Percentiles rank a stretch among this genome's conserved stretches.
Evolutionary conservation across 92 coral and sea anemone species (phyloP).

Genomic region (Epizoanthus fatuus): DNA sequence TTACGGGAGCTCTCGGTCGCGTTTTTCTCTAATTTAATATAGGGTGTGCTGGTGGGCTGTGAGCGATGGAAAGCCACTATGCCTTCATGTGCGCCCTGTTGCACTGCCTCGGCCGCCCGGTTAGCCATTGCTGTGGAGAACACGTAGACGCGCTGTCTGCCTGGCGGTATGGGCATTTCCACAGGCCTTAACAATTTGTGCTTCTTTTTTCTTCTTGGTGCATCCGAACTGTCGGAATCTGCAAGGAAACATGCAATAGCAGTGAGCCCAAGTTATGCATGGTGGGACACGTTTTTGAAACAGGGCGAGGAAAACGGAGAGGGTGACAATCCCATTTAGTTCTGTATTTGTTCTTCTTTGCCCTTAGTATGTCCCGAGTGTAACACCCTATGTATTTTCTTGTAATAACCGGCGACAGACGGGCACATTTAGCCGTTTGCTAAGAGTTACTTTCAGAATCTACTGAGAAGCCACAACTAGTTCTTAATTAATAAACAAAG

Average conservation of each 20-base stretch:
- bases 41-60: conserved; percentile 89
- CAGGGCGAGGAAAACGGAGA: not conserved
- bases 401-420: too few species aligned
- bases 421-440: too few species aligned
- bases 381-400: too few species aligned
- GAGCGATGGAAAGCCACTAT: conserved; percentile 94
- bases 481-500: too few species aligned
- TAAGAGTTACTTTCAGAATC: too few species aligned
- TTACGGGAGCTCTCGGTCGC: conserved; percentile 59
- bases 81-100: conserved; percentile 85
- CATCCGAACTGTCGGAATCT: conserved; percentile 98
- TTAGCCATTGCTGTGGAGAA: conserved; percentile 99
- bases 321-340: too few species aligned
- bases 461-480: too few species aligned
- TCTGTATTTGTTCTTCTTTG: too few species aligned
- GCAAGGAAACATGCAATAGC: not conserved
- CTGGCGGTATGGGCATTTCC: conserved; percentile 84
- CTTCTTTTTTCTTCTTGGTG: conserved; percentile 85
- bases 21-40: conserved; percentile 79
- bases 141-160: conserved; percentile 85
- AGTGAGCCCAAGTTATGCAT: not conserved
- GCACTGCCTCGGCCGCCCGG: conserved; percentile 97
- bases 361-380: too few species aligned
- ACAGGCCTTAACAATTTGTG: conserved; percentile 63
- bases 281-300: not conserved